Evolutionary conservation across 30 jellyfish, hydroid and myxozoan species (phyloP), one percentile per base, ranked within the genome.

Genomic region (Aurelia aurita): DNA sequence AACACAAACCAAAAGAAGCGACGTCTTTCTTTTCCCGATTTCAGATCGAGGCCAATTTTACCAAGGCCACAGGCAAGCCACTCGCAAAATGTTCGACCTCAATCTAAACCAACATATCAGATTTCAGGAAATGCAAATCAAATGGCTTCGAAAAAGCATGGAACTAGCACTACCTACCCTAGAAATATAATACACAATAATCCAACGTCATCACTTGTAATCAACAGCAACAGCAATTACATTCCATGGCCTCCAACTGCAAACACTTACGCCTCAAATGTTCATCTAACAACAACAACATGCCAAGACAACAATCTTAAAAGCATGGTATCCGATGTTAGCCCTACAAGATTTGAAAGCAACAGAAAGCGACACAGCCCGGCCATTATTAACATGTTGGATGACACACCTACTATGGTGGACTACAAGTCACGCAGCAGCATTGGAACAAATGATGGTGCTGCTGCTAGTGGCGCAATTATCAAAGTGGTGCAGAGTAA

Each of bases 11-110:
- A 67, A 31, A 82, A 82, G 27, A 82, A 43, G 55, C 67, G 58
- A 22, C 44, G 70, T 16, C 20, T 28, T 19, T 7, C 72, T 10
- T 69, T 82, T 12, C 85, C 91, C 3, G 82, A 57, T 44, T 82
- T 69, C 51, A 55, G 71, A 43, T 59, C 91, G n/a, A 46, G 82
- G 57, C n/a, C 76, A 28, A 51, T 75, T 20, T 75, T 20, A 21
- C 57, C 58, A 67, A 28, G 28, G 26, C 45, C 58, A 31, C 45
- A 25, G 58, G 21, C 13, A 21, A 31, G 20, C 10, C 19, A 14
- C 54, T 54, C 29, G 28, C 63, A 14, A 29, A 43, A 75, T 45
- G 3, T 19, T 32, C 27, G 27, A 75, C 20, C 22, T n/a, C 21
- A 3, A 58, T 10, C 16, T 31, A 20, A 12, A 32, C 51, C 19